These are phyloP conservation scores for Brevimyrus niger DNA, from an alignment of 2,113 vertebrate species.

Conservation along the genomic window DNA sequence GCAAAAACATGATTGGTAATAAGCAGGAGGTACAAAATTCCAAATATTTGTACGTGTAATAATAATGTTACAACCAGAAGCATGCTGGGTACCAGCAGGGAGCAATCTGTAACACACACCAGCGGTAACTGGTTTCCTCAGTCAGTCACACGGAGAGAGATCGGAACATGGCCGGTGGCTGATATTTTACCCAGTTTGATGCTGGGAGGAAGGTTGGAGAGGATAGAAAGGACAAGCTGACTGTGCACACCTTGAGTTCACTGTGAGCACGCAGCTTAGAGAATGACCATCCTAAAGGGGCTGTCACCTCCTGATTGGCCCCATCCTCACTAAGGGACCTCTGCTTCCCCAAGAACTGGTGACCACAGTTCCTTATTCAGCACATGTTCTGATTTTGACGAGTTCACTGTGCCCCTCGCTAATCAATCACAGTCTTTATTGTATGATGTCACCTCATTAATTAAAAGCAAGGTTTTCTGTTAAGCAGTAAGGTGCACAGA, in stretches of 20 bases:
- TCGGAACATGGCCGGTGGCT: not conserved
- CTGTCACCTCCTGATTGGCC: not conserved
- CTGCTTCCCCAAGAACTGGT: not conserved
- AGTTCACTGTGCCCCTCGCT: not conserved
- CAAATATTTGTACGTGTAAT: not conserved
- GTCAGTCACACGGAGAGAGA: not conserved
- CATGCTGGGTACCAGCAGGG: not conserved
- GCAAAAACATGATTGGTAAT: not conserved
- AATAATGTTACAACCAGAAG: not conserved
- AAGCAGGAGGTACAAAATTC: not conserved
- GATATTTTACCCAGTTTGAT: not conserved
- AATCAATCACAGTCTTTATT: not conserved
- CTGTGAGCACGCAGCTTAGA: not conserved
- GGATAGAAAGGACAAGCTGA: not conserved
- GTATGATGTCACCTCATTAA: no score
- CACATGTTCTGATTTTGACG: not conserved
- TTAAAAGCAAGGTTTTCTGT: no score
- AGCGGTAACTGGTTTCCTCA: not conserved
- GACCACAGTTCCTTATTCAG: not conserved
- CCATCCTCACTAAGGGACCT: not conserved
- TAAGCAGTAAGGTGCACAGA: no score
- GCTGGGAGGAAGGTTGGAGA: not conserved
- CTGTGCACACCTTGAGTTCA: not conserved
- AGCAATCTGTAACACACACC: not conserved
- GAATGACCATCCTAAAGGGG: not conserved